Evolutionary conservation across 2,888 invertebrate genomes (phyloP).

Genomic region (Microchrysa polita): DNA sequence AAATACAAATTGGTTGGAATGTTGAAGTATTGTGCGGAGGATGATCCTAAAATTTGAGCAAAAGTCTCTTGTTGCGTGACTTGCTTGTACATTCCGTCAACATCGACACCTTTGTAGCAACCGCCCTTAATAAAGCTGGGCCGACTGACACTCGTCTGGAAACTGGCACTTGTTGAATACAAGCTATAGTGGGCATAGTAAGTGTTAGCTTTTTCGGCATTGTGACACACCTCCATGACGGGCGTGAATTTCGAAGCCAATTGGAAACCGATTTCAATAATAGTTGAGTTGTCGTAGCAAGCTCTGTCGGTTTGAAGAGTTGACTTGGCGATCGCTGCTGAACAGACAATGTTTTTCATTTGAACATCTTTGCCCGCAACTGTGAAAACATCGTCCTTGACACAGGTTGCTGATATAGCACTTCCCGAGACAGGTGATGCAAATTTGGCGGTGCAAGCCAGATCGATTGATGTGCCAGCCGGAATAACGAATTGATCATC

Average conservation of each 20-base stretch:
- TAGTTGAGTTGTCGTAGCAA: not conserved
- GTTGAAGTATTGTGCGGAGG: not conserved
- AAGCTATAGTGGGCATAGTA: conserved; percentile 1
- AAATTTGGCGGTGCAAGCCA: not conserved
- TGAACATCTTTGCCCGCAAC: not conserved
- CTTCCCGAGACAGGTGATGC: not conserved
- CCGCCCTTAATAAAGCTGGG: conserved; percentile 2
- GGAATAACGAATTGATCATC: not conserved
- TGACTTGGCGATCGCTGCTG: not conserved
- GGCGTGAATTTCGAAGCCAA: not conserved
- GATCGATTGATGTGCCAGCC: not conserved
- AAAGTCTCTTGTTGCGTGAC: not conserved
- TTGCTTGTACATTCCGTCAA: not conserved
- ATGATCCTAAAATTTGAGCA: not conserved
- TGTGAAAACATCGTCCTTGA: not conserved
- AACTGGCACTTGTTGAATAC: not conserved
- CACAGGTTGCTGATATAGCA: not conserved
- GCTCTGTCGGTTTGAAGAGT: not conserved
- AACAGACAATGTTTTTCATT: not conserved
- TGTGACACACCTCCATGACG: not conserved
- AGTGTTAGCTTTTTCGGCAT: not conserved
- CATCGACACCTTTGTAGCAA: not conserved
- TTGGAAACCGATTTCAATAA: not conserved
- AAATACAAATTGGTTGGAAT: not conserved
- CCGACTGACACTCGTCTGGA: not conserved